Conservation (phyloP, 2,888 invertebrate species). For the Lucinisca nassula region DNA sequence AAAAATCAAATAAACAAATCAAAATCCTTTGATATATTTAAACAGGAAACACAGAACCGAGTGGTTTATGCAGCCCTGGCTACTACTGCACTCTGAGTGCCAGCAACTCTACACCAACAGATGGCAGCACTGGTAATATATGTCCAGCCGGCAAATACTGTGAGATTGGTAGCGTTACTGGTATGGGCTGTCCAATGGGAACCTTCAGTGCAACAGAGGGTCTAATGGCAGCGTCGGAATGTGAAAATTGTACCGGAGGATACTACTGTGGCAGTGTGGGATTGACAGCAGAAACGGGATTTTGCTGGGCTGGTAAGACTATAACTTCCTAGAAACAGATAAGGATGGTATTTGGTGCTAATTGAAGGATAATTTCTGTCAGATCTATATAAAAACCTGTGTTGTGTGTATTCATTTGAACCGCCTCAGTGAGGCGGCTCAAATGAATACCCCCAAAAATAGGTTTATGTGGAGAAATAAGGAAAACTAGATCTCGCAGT, state of each 20-base stretch:
- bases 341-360: too few species aligned
- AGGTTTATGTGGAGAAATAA: too few species aligned
- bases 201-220: constrained; percentile 83
- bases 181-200: constrained; percentile 82
- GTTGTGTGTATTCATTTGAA: too few species aligned
- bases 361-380: too few species aligned
- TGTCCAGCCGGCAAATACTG: constrained; percentile 85
- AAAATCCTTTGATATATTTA: too few species aligned
- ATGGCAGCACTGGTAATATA: constrained; percentile 83
- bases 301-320: constrained; percentile 85
- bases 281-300: constrained; percentile 81
- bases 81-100: constrained; percentile 84
- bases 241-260: constrained; percentile 83
- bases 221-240: constrained; percentile 78
- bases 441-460: too few species aligned
- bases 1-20: too few species aligned
- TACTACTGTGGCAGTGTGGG: constrained; percentile 84
- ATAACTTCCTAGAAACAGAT: too few species aligned
- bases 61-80: constrained; percentile 81
- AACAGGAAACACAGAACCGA: constrained; percentile 84
- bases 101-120: constrained; percentile 82
- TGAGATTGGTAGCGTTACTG: constrained; percentile 79
- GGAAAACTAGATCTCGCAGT: too few species aligned
- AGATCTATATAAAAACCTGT: too few species aligned
- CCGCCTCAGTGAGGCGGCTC: too few species aligned